phyloP scores from a whole-genome alignment of 1,140 invertebrate genomes.

The Neuroterus valhalla region DNA sequence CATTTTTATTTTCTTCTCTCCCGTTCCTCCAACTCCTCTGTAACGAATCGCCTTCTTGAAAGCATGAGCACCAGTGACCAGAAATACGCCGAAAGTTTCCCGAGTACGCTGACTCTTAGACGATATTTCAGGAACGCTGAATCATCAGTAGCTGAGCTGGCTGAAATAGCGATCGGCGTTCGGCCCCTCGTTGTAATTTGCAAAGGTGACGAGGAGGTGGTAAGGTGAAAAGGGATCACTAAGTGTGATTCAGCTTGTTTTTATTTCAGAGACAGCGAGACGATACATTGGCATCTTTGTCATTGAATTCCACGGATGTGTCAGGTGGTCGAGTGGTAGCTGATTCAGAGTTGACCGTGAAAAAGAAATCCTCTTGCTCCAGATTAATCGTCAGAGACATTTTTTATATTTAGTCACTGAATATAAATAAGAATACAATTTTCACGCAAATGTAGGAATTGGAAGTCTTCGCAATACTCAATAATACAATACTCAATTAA shows the following conservation, averaged over 20 bases:
- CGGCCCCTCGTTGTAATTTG: conserved; percentile 21
- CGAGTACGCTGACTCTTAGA: conserved; percentile 66
- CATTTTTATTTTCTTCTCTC: background rate
- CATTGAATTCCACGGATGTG: conserved; percentile 12
- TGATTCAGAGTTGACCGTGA: conserved; percentile 26
- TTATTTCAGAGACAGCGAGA: background rate
- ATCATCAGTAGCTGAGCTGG: conserved; percentile 62
- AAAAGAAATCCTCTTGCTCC: background rate
- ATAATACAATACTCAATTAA: no score
- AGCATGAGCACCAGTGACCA: conserved; percentile 34
- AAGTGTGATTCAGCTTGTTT: conserved; percentile 14
- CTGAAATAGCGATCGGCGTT: conserved; percentile 61
- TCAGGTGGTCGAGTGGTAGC: conserved; percentile 34
- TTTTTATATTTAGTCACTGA: background rate
- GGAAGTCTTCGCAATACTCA: no score
- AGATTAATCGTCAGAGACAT: background rate
- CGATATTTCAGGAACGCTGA: conserved; percentile 68
- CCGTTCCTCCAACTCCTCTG: no score
- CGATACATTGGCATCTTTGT: conserved; percentile 12
- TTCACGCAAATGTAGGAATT: background rate
- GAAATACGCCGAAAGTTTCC: conserved; percentile 57
- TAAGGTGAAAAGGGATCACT: conserved; percentile 30
- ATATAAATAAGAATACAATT: background rate
- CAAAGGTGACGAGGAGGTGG: conserved; percentile 3
- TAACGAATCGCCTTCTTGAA: background rate